A percentile compares a stretch with the other conserved stretches of the same genome.
Evolutionary conservation across 2,113 vertebrate genomes (phyloP).

Genomic region (Hemibagrus wyckioides): DNA sequence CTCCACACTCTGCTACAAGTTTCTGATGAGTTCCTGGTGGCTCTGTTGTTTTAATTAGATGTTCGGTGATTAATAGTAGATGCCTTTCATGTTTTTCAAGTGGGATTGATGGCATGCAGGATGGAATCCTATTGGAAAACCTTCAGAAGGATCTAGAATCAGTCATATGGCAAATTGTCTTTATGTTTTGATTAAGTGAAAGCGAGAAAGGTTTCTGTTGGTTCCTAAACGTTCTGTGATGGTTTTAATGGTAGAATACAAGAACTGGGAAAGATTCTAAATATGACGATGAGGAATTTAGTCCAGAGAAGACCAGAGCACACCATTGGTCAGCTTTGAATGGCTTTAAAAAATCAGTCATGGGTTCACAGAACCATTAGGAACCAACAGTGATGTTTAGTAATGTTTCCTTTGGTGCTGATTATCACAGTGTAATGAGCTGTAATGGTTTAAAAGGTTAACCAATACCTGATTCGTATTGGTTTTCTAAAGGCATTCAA

Average conservation of each 20-base stretch:
- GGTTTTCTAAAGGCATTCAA: too few relatives aligned
- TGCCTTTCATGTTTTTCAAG: neutral
- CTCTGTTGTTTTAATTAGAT: neutral
- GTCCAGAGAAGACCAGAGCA: neutral
- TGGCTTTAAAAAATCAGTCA: neutral
- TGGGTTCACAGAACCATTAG: too few relatives aligned
- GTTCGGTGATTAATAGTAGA: neutral
- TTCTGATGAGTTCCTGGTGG: neutral
- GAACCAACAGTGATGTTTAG: too few relatives aligned
- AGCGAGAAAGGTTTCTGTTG: neutral
- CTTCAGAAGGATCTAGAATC: neutral
- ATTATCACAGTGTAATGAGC: too few relatives aligned
- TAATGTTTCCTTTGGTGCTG: too few relatives aligned
- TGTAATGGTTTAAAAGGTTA: too few relatives aligned
- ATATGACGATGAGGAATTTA: neutral
- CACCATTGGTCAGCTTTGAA: neutral
- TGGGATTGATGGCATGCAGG: neutral
- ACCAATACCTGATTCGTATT: too few relatives aligned
- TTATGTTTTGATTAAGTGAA: neutral
- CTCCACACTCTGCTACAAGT: neutral
- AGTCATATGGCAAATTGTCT: neutral
- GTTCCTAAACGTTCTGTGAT: neutral
- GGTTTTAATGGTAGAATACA: neutral
- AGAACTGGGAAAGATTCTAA: neutral
- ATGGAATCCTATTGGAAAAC: neutral